Evolutionary conservation across 2,888 invertebrate genomes (phyloP).

Genomic region (Lissonota sp.): DNA sequence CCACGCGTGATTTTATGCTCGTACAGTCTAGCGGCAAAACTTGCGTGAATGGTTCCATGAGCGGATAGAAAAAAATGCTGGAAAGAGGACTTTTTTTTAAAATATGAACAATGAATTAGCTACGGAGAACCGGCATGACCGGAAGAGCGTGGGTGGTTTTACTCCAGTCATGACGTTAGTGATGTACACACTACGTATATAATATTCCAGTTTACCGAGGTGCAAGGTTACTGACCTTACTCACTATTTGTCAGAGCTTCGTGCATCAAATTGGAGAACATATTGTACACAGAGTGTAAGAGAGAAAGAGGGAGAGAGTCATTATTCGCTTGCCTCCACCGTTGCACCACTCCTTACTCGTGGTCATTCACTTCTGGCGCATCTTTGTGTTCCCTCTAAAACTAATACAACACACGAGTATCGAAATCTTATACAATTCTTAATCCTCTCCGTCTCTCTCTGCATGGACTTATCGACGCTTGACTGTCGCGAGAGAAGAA

Average conservation of each 20-base stretch:
- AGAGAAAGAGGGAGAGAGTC: slow-evolving; percentile 3
- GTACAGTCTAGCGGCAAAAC: no score
- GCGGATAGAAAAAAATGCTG: slow-evolving; percentile 8
- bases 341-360: slow-evolving; percentile 37
- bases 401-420: no score
- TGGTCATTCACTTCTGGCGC: slow-evolving; percentile 49
- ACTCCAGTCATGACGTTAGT: slow-evolving; percentile 60
- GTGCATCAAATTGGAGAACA: slow-evolving; percentile 14
- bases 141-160: slow-evolving; percentile 72
- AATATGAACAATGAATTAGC: slow-evolving; percentile 30
- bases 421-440: no score
- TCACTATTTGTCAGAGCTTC: slow-evolving; percentile 43
- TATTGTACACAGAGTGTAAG: slow-evolving; percentile 17
- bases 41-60: slow-evolving; percentile 37
- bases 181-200: slow-evolving; percentile 48
- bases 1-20: neutral
- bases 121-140: slow-evolving; percentile 58
- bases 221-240: slow-evolving; percentile 73
- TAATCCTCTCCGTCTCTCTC: slow-evolving; percentile 10
- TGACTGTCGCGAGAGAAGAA: no score
- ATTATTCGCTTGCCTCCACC: slow-evolving; percentile 42
- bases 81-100: neutral
- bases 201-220: slow-evolving; percentile 63
- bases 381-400: slow-evolving; percentile 38
- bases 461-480: no score